phyloP scores from a whole-genome alignment of 2,113 vertebrate genomes.

The Entomyzon cyanotis region DNA sequence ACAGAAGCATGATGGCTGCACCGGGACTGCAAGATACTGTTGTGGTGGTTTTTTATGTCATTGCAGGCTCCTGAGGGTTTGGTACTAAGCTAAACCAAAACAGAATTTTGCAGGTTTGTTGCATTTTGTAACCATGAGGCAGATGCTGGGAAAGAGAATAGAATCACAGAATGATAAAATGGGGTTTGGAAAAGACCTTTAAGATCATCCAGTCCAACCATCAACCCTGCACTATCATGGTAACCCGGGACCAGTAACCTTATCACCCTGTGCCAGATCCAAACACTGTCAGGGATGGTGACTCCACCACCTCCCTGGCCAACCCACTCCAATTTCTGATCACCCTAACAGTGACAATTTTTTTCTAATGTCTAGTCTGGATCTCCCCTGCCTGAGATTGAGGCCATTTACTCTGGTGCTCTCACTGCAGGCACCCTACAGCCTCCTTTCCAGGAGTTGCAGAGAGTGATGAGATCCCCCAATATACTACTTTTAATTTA shows the following conservation, averaged over 20 bases:
- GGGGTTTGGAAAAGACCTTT: background rate
- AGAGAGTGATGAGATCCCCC: background rate
- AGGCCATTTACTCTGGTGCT: background rate
- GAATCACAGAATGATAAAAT: background rate
- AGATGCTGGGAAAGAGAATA: background rate
- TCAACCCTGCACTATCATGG: background rate
- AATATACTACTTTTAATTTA: background rate
- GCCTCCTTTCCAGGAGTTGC: background rate
- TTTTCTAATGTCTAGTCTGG: background rate
- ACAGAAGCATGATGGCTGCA: background rate
- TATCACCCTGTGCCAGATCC: background rate
- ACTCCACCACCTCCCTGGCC: background rate
- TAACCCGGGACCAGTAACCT: background rate
- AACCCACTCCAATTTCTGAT: background rate
- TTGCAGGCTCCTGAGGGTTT: background rate
- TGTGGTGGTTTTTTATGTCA: background rate
- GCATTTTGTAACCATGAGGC: background rate
- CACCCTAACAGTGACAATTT: background rate
- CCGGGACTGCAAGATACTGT: background rate
- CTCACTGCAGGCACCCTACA: background rate
- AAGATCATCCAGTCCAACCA: background rate
- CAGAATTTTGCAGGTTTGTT: background rate
- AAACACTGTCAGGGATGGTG: background rate
- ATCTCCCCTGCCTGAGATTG: background rate
- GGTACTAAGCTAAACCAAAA: background rate